Evolutionary conservation across 1,140 invertebrate species (phyloP).

Genomic region (Caenorhabditis brenneri): DNA sequence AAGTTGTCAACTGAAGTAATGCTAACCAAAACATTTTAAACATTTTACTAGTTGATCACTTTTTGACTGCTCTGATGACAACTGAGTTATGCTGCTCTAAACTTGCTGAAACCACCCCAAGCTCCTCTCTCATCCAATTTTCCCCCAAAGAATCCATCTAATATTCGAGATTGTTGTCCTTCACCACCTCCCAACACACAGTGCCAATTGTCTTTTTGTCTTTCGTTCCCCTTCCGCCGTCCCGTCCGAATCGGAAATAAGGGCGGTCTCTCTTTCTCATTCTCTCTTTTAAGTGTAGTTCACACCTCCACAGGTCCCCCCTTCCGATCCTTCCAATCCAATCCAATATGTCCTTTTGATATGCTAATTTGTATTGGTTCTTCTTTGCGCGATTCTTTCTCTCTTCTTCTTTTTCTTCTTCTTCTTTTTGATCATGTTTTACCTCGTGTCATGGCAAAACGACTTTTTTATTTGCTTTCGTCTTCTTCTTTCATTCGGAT

Average conservation of each 20-base stretch:
- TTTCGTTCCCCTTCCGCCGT: too few species aligned
- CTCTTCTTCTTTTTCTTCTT: not conserved
- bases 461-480: too few species aligned
- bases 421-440: not conserved
- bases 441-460: too few species aligned
- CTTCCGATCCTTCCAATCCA: not conserved
- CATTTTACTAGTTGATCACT: too few species aligned
- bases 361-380: slow-evolving; percentile 27
- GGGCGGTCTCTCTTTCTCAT: not conserved
- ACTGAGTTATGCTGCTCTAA: too few species aligned
- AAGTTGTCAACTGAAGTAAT: too few species aligned
- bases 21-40: too few species aligned
- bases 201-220: slow-evolving; percentile 25
- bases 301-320: slow-evolving; percentile 11
- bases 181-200: not conserved
- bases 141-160: too few species aligned
- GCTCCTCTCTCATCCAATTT: not conserved
- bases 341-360: slow-evolving; percentile 42
- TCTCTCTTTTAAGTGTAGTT: not conserved
- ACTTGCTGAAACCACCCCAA: too few species aligned
- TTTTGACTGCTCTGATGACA: too few species aligned
- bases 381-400: not conserved
- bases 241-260: too few species aligned
- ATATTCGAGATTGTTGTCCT: slow-evolving; percentile 38
- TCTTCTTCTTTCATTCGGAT: too few species aligned